phyloP scores from a whole-genome alignment of 2,797 vertebrate species.

The Nyctalus aviator region DNA sequence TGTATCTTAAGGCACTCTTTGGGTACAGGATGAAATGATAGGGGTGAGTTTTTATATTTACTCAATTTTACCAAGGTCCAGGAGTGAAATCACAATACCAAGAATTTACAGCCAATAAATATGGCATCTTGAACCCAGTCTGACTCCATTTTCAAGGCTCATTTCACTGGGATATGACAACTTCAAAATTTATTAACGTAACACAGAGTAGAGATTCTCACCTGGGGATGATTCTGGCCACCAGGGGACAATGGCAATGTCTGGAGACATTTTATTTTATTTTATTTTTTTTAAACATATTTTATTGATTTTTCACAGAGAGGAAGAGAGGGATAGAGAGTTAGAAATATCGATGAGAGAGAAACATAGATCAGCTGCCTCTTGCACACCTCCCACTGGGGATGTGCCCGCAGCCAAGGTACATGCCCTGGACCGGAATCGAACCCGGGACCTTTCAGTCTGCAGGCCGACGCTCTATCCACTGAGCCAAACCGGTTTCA shows the following conservation, averaged over 20 bases:
- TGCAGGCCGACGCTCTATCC: no score
- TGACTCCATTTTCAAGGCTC: slow-evolving; percentile 3
- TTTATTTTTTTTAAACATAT: background rate
- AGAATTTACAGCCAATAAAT: background rate
- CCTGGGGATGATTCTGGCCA: background rate
- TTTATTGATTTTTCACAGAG: no score
- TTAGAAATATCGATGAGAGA: no score
- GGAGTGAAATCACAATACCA: background rate
- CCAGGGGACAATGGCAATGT: background rate
- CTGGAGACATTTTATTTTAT: no score
- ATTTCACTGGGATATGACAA: background rate
- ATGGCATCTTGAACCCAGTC: background rate
- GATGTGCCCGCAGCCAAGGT: no score
- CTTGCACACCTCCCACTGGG: no score
- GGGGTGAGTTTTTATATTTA: background rate
- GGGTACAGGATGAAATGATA: background rate
- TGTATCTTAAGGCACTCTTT: background rate
- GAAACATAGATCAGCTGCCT: no score
- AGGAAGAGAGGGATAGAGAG: no score
- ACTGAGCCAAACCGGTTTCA: no score
- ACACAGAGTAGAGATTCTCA: slow-evolving; percentile 1
- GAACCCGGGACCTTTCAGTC: no score
- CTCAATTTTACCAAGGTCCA: slow-evolving; percentile 3
- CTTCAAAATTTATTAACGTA: slow-evolving; percentile 6
- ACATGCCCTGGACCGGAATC: no score